These are phyloP conservation scores for Sapayoa aenigma DNA, from an alignment of 2,113 vertebrate species.

Conservation along the genomic window DNA sequence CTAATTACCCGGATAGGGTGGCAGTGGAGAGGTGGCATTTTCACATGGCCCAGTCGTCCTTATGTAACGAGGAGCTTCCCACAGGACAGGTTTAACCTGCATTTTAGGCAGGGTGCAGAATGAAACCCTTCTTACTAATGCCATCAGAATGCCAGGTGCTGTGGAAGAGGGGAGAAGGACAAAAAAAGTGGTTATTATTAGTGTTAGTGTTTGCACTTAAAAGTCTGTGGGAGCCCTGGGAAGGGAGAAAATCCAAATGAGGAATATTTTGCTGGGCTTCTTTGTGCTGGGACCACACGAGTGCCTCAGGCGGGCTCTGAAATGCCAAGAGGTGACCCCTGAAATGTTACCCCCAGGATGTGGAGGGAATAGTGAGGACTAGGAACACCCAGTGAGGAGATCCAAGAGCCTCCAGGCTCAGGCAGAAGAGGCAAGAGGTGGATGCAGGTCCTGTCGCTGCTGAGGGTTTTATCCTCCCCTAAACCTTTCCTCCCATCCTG, in stretches of 20 bases:
- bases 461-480: neutral
- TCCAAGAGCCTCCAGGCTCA: fast-evolving
- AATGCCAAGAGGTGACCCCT: neutral
- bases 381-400: neutral
- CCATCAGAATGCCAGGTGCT: slow-evolving; percentile 43
- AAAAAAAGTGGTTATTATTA: neutral
- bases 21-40: slow-evolving; percentile 34
- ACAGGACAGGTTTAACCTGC: slow-evolving; percentile 64
- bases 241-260: neutral
- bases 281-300: neutral
- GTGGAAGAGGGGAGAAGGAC: neutral
- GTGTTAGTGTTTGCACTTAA: neutral
- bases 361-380: neutral
- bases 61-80: slow-evolving; percentile 21
- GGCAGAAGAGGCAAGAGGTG: neutral
- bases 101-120: slow-evolving; percentile 31
- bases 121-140: slow-evolving; percentile 60
- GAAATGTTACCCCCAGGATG: neutral
- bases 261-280: neutral
- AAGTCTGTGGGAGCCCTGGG: neutral
- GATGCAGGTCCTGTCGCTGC: neutral
- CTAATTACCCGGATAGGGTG: neutral
- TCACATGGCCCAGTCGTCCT: slow-evolving; percentile 28
- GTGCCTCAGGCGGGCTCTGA: neutral
- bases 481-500: neutral